Base-by-base conservation (phyloP, 2,888 invertebrate species). In the Chrysina gloriosa region DNA sequence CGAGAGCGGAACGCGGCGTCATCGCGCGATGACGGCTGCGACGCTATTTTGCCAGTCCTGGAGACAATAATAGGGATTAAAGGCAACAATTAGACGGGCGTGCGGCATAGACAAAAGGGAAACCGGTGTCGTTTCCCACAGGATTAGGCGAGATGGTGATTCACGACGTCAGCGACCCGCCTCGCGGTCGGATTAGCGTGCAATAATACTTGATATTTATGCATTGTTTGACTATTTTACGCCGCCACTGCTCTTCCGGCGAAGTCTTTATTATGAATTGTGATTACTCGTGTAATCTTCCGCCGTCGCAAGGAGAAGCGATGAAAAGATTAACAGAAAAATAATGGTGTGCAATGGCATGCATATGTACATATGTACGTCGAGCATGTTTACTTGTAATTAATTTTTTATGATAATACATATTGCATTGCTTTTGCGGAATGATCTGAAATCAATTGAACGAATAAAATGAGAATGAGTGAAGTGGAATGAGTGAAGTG, bases 41-140 rank as follows among this genome's bases (percentile, higher is more conserved):
- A 78, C 78, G 80, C 78, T 80, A 78, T 78, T 80, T 80, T 78
- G 78, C 77, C 77, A 77, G 77, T 68, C 48, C 36, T 75, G 75
- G 78, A 80, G 81, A 82, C 82, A 82, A 82, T 82, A 82, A 82
- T 80, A 77, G 79, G 82, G 82, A 82, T 82, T 82, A 82, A 80
- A 81, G 80, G 78, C 78, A 74, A 75, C 81, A 82, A 82, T 82
- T 82, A 82, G 81, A 79, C 77, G 50, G 42, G 56, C 47, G 54
- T 36, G 65, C 54, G 48, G 63, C 56, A 58, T 47, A 61, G 76
- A 78, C 72, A 77, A 76, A 77, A 77, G 75, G 75, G 74, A 76
- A 74, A 77, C 79, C 78, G 79, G 78, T 79, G 79, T 76, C 79
- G 79, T 75, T 82, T 82, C 81, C 81, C 82, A 81, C 79, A 80